Conservation (phyloP, 2,888 invertebrate species). For the Miltochrista miniata region DNA sequence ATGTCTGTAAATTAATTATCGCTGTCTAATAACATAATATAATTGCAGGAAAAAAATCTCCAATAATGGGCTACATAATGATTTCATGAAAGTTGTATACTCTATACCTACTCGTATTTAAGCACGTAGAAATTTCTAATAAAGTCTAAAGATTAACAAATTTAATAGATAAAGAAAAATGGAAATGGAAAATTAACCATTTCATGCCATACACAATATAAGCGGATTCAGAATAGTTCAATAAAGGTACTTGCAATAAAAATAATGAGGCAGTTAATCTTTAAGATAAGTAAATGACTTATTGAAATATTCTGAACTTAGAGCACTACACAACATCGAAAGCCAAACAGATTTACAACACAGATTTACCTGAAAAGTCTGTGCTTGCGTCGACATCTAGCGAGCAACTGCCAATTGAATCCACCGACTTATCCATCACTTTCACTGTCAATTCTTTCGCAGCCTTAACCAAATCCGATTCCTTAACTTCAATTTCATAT, state of each 20-base stretch:
- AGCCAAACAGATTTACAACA: conserved; percentile 48
- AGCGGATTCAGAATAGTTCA: conserved; percentile 13
- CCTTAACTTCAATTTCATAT: conserved; percentile 77
- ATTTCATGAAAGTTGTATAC: too few species aligned
- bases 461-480: conserved; percentile 67
- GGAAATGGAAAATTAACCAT: conserved; percentile 21
- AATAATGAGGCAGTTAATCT: neutral
- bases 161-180: conserved; percentile 7
- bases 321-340: conserved; percentile 36
- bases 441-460: conserved; percentile 74
- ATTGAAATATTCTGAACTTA: conserved; percentile 24
- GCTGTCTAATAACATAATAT: too few species aligned
- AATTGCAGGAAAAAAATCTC: too few species aligned
- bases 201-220: conserved; percentile 17
- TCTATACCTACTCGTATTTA: too few species aligned
- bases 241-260: neutral
- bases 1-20: too few species aligned
- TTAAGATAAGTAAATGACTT: neutral
- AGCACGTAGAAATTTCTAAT: too few species aligned
- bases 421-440: conserved; percentile 90
- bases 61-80: too few species aligned
- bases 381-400: conserved; percentile 92
- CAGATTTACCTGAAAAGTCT: conserved; percentile 87
- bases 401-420: conserved; percentile 94
- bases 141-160: too few species aligned